phyloP scores from a whole-genome alignment of 2,797 vertebrate genomes.

The Enteromius unitaeniatus region DNA sequence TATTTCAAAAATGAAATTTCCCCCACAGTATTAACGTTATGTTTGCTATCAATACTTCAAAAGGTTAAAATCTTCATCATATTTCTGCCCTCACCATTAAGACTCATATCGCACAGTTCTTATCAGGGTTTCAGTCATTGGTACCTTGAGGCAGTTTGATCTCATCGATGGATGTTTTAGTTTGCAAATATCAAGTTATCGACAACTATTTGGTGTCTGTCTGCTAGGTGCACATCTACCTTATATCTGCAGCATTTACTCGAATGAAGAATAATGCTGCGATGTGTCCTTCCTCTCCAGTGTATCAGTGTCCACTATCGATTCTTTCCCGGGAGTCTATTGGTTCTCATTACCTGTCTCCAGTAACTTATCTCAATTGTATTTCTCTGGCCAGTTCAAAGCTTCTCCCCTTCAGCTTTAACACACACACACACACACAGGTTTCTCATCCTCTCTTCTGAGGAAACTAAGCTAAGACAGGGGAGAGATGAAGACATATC shows the following conservation, averaged over 20 bases:
- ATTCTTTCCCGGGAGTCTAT: constrained; percentile 74
- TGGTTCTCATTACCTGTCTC: constrained; percentile 78
- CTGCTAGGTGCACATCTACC: constrained; percentile 32
- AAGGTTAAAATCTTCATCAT: neutral
- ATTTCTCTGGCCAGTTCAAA: constrained; percentile 68
- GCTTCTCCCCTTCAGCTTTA: constrained; percentile 34
- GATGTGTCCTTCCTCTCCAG: constrained; percentile 74
- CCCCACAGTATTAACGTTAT: neutral
- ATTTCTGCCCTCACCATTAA: neutral
- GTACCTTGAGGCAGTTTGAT: constrained; percentile 19
- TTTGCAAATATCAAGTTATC: constrained; percentile 53
- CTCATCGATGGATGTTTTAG: constrained; percentile 35
- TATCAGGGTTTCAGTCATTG: constrained; percentile 3
- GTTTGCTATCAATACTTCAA: neutral
- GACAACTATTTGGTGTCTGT: constrained; percentile 53
- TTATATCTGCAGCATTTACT: constrained; percentile 59
- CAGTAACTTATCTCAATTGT: constrained; percentile 80
- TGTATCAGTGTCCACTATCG: constrained; percentile 75
- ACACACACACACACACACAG: constrained; percentile 3
- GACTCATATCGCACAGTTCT: neutral
- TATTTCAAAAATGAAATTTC: neutral
- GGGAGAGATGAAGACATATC: constrained; percentile 79
- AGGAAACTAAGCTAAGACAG: constrained; percentile 62
- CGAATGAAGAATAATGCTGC: constrained; percentile 69
- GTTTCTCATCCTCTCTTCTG: constrained; percentile 53